Evolutionary conservation across 2,888 invertebrate genomes (phyloP), one percentile per base, ranked within the genome.

Genomic region (Alloplasta piceator): DNA sequence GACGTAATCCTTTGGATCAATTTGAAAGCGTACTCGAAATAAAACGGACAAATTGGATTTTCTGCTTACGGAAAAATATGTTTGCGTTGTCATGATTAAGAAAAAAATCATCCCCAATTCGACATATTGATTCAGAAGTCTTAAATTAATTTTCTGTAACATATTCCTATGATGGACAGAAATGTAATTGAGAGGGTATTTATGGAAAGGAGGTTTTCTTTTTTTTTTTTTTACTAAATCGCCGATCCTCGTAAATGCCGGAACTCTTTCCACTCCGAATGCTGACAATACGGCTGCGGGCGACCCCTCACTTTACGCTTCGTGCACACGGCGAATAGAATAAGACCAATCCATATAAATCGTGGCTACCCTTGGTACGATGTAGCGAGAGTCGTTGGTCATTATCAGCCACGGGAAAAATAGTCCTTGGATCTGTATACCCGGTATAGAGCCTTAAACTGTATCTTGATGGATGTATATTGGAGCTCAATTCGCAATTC

Each of bases 181-280:
- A 26, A 26, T 26, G 26, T 26, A 26, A 26, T 26, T 26, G 26
- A 26, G 26, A 26, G 26, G 26, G 26, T 26, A 26, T 26, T 26
- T 26, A 26, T 26, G 26, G 26, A 26, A 26, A 26, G 26, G 3
- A 26, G 26, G 26, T 26, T 26, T 26, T 26, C 26, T 26, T 26
- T 26, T 26, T 26, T 26, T 26, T 26, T 26, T 26, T 26, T 26
- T 26, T 26, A 26, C 26, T 26, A 26, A 26, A 26, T 26, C 26
- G 26, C 3, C 26, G 26, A 26, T 26, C 26, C 1, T 43, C 39
- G 14, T 9, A 26, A 68, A 63, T 77, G 43, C 41, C 66, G 67
- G 77, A 81, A 80, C 79, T 80, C 77, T 74, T 70, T 83, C 26
- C 75, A 77, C 72, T 82, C 77, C 52, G 63, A 75, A 67, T 60